Conservation (phyloP, 2,888 invertebrate species). For the Microctonus aethiopoides region DNA sequence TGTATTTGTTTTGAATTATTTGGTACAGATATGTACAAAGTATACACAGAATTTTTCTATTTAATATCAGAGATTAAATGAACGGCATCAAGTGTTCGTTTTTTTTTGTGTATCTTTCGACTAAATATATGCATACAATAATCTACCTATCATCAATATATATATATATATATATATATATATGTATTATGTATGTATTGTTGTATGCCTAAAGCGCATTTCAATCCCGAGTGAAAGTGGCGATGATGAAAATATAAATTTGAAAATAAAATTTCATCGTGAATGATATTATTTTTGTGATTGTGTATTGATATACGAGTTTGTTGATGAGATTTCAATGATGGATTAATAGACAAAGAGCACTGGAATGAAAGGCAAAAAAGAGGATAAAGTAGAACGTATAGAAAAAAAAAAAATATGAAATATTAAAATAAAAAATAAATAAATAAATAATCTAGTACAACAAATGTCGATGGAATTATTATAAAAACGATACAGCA, state of each 20-base stretch:
- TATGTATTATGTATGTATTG: background rate
- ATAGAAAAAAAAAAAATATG: background rate
- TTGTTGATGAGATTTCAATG: background rate
- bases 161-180: background rate
- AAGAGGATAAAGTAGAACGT: background rate
- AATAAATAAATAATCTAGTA: background rate
- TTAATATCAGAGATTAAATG: background rate
- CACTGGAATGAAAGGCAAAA: background rate
- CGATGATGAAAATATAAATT: background rate
- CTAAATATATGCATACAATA: background rate
- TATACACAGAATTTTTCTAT: conserved; percentile 44
- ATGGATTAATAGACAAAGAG: background rate
- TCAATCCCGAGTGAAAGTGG: background rate
- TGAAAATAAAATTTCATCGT: background rate
- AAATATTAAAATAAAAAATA: background rate
- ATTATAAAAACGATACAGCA: background rate
- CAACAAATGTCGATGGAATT: background rate
- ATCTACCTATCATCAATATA: background rate
- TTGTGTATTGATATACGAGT: background rate
- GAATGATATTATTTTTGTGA: background rate
- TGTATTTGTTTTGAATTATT: conserved; percentile 28
- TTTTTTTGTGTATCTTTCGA: background rate
- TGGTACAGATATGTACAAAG: conserved; percentile 55
- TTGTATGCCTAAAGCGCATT: background rate
- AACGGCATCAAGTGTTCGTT: background rate